Base-by-base conservation (phyloP, 2,888 invertebrate species). In the Nyleta sp. region DNA sequence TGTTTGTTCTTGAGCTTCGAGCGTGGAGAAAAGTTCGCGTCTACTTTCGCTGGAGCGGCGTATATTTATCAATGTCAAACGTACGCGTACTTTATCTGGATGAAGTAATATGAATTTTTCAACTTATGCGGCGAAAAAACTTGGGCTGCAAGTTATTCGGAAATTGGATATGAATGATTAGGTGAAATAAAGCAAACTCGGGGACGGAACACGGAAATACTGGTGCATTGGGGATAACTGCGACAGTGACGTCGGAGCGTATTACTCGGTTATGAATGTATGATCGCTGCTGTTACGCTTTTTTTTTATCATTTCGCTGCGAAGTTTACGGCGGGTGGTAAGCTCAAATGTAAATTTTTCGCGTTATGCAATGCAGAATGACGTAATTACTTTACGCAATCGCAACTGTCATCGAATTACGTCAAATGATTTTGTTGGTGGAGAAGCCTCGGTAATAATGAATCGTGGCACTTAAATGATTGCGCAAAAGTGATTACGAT, bases 91-190 rank as follows among this genome's bases (percentile, higher is more conserved):
- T 50, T 59, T 50, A 50, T 59, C 48, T 33, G 31, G 22, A 70
- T 44, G 42, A 60, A 24, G 42, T 44, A 33, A 53, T 60, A 53
- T 64, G 64, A 64, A 72, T 48, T 72, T 48, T 53, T 64, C 55
- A 64, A 48, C 62, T 62, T 50, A 42, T 24, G 42, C 46, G 13
- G 18, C 13, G 18, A 46, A 48, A 55, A 71, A 71, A 44, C 57
- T 60, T 62, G 18, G 10, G 35, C 4, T 46, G 38, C 3, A 55
- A 50, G 57, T 50, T 73, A 50, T 57, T 65, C 28, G 42, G 40
- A 46, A 74, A 53, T 74, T 68, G 46, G 44, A 53, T 65, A 53
- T 67, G 67, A 60, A 74, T 74, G 67, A 59, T 67, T 67, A 31
- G 44, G 35, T 28, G 46, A 42, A 65, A 74, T 59, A 55, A 65